Evolutionary conservation across 2,888 invertebrate species (phyloP), one percentile per base, ranked within the genome.

Genomic region (Pseudococcus longispinus): DNA sequence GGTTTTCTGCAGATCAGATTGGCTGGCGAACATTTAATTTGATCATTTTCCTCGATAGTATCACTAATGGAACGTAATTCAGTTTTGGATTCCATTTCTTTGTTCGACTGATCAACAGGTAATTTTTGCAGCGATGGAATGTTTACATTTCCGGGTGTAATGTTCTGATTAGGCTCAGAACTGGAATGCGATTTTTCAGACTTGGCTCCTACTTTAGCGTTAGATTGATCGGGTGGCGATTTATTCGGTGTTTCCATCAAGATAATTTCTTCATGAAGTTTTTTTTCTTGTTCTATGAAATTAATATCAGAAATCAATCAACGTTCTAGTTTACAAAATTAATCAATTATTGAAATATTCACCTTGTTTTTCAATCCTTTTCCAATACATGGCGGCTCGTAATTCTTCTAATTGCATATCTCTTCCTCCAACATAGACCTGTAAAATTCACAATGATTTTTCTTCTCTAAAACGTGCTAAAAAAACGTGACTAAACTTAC

Each of bases 361-460:
- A 88, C 88, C 77, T 85, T 88, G 65, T 60, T 88, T 87, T 90
- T 91, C 91, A 88, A 91, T 91, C 89, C 91, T 91, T 1, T 90
- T 88, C 87, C 88, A 87, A 82, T 88, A 89, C 5, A 87, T 83
- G 9, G 89, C 89, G 84, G 89, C 88, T 80, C 91, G 89, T 11
- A 92, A 88, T 89, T 92, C 92, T 89, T 92, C 92, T 88, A 92
- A 91, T 44, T 91, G 91, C 88, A 91, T 91, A 89, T 92, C 92
- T 83, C 90, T 90, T 4, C 87, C 90, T 1, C 92, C 92, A 83
- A 90, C 90, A 90, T 94, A 94, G 20, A 94, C 90, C 90, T 90
- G 87, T 42, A 65, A 87, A 87, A 9, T 82, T 46, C 51, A 15
- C 60, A n/a, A 86, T 20, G 1, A 83, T n/a, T 42, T 42, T 20